A percentile compares a stretch with the other conserved stretches of the same genome.
phyloP scores from a whole-genome alignment of 1,140 invertebrate genomes.

The Brachionus rotundiformis region DNA sequence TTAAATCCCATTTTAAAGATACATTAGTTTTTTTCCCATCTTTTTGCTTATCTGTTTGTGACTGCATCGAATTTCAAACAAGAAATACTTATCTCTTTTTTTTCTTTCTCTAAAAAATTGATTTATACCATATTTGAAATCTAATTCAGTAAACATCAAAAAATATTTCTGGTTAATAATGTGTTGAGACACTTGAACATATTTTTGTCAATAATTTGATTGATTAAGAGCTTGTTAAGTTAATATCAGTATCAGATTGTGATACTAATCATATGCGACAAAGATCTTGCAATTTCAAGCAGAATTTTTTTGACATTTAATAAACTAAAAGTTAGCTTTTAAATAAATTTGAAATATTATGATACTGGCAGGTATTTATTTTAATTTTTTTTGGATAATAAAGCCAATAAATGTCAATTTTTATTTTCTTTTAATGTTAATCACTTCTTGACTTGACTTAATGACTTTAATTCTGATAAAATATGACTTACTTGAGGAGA shows the following conservation, averaged over 20 bases:
- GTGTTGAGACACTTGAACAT: constrained; percentile 13
- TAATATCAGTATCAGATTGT: constrained; percentile 4
- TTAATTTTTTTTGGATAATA: background rate
- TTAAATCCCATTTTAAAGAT: too few relatives aligned
- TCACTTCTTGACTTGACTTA: background rate
- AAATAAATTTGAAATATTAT: background rate
- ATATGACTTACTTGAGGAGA: background rate
- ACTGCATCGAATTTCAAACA: background rate
- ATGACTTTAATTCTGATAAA: constrained; percentile 3
- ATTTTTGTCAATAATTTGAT: constrained; percentile 27
- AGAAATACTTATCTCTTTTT: background rate
- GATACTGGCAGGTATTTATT: background rate
- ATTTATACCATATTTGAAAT: background rate
- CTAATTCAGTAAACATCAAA: background rate
- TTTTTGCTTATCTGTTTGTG: too few relatives aligned
- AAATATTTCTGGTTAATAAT: constrained; percentile 3
- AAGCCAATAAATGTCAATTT: constrained; percentile 33
- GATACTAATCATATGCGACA: constrained; percentile 6
- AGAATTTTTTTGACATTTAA: constrained; percentile 7
- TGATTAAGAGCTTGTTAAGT: constrained; percentile 40
- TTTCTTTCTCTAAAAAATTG: background rate
- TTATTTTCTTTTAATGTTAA: background rate
- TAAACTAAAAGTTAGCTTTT: background rate
- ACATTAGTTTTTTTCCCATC: too few relatives aligned
- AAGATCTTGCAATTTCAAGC: background rate